These are phyloP conservation scores for Lipotes vexillifer DNA, from an alignment of 2,113 vertebrate genomes.

Conservation along the genomic window DNA sequence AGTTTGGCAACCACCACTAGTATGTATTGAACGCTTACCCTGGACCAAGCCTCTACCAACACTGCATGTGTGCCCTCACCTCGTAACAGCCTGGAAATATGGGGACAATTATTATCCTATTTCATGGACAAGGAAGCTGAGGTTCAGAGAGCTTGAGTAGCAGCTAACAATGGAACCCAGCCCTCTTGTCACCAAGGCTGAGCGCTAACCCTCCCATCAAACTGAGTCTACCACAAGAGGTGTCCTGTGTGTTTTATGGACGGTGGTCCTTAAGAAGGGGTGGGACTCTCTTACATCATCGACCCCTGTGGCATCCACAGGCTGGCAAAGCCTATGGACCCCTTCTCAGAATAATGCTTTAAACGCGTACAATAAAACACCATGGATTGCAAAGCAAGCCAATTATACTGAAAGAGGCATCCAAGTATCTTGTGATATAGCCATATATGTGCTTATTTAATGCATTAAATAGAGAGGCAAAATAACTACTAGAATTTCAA, in stretches of 20 bases:
- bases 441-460: not conserved
- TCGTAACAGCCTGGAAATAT: not conserved
- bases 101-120: not conserved
- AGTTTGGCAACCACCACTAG: not conserved
- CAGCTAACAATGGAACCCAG: not conserved
- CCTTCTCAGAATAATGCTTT: not conserved
- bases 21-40: not conserved
- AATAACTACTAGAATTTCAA: not conserved
- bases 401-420: constrained; percentile 2
- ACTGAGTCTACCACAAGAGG: not conserved
- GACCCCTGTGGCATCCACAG: not conserved
- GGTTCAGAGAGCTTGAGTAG: not conserved
- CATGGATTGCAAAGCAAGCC: not conserved
- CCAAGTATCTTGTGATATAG: not conserved
- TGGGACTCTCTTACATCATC: not conserved
- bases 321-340: not conserved
- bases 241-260: not conserved
- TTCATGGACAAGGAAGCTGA: not conserved
- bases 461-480: not conserved
- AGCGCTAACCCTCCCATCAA: not conserved
- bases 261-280: not conserved
- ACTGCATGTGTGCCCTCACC: not conserved
- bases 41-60: not conserved
- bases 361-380: not conserved
- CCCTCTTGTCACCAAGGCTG: not conserved